Percentiles rank a stretch among this genome's conserved stretches.
Conservation (phyloP, 2,888 invertebrate genomes). For the Philereme vetulata region DNA sequence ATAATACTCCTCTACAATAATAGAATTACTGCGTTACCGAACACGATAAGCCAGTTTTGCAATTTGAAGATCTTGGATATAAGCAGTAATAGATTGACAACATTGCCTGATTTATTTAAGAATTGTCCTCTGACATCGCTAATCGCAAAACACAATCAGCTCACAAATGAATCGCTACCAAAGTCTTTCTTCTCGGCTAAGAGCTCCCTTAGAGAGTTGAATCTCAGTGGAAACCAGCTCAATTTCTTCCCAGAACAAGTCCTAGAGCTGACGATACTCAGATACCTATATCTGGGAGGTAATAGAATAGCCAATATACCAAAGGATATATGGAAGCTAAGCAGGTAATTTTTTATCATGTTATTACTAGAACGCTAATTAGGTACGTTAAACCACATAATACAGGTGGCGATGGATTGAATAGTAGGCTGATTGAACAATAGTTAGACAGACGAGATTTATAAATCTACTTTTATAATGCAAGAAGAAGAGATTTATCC, state of each 20-base stretch:
- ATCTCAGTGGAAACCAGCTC: slow-evolving; percentile 96
- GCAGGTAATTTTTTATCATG: slow-evolving; percentile 56
- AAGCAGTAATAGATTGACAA: slow-evolving; percentile 92
- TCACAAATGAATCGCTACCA: slow-evolving; percentile 93
- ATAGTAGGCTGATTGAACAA: too few species aligned
- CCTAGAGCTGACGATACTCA: slow-evolving; percentile 89
- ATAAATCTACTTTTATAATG: too few species aligned
- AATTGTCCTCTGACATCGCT: slow-evolving; percentile 90
- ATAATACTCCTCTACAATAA: slow-evolving; percentile 95
- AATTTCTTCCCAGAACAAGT: slow-evolving; percentile 94
- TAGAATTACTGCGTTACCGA: slow-evolving; percentile 87
- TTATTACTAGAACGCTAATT: not conserved
- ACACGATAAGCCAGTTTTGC: slow-evolving; percentile 85
- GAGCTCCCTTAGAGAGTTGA: slow-evolving; percentile 90
- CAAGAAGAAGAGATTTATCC: too few species aligned
- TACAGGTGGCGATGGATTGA: too few species aligned
- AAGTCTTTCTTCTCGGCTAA: slow-evolving; percentile 89
- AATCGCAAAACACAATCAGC: slow-evolving; percentile 94
- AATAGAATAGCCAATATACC: slow-evolving; percentile 92
- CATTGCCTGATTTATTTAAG: slow-evolving; percentile 90
- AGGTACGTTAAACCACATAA: too few species aligned
- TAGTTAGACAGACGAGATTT: too few species aligned
- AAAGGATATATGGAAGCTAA: slow-evolving; percentile 87
- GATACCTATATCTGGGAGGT: slow-evolving; percentile 95
- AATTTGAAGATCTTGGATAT: slow-evolving; percentile 93